Conservation (phyloP, 2,797 vertebrate genomes). For the Anguilla anguilla region DNA sequence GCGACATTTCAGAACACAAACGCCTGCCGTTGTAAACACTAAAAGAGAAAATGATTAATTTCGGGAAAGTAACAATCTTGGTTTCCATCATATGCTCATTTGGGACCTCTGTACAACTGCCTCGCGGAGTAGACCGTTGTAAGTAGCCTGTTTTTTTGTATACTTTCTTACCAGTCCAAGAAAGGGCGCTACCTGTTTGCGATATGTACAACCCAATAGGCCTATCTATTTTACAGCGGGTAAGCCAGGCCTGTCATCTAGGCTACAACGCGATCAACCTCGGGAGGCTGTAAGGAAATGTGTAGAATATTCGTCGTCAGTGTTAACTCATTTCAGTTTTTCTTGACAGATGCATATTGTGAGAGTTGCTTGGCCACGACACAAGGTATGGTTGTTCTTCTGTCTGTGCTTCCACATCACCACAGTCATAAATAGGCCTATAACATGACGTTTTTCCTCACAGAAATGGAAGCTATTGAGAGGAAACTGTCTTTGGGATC, state of each 20-base stretch:
- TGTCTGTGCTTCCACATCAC: neutral
- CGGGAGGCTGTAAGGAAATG: neutral
- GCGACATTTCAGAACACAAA: neutral
- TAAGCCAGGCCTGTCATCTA: neutral
- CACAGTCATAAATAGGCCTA: neutral
- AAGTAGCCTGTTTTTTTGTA: constrained; percentile 47
- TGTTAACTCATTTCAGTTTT: neutral
- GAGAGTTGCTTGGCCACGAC: constrained; percentile 66
- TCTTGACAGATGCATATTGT: constrained; percentile 62
- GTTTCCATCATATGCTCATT: constrained; percentile 45
- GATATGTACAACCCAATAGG: neutral
- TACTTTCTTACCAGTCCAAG: neutral
- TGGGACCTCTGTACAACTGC: constrained; percentile 44
- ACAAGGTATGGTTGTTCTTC: constrained; percentile 52
- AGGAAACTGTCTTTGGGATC: constrained; percentile 44
- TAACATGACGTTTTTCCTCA: constrained; percentile 28
- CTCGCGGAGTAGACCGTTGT: constrained; percentile 52
- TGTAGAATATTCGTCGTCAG: neutral
- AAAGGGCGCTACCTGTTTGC: neutral
- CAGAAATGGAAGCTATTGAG: constrained; percentile 60
- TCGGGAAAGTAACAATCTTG: constrained; percentile 43
- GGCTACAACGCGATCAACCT: neutral
- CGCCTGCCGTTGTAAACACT: neutral
- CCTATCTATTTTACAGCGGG: neutral
- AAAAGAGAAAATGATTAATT: constrained; percentile 15